Percentiles rank a stretch among this genome's conserved stretches.
These are phyloP conservation scores for Choloepus didactylus DNA, from an alignment of 2,797 vertebrate genomes.

Conservation along the genomic window DNA sequence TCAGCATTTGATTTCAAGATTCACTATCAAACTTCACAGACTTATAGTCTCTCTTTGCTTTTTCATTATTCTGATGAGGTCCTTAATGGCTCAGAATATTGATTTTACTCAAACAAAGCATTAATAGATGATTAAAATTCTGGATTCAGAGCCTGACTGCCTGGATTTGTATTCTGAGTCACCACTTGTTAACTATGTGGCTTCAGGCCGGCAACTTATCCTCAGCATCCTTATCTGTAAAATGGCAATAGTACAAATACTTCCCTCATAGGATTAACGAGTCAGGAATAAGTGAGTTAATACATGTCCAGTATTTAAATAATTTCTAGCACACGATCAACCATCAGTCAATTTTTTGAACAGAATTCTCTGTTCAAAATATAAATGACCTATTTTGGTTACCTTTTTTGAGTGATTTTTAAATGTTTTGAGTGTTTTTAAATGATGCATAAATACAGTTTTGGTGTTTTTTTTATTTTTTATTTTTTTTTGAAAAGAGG, in stretches of 20 bases:
- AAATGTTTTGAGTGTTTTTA: slow-evolving; percentile 48
- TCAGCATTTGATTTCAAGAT: slow-evolving; percentile 49
- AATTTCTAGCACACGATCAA: background rate
- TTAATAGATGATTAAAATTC: background rate
- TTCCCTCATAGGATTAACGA: background rate
- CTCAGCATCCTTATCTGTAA: background rate
- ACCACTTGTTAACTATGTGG: background rate
- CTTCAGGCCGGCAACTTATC: background rate
- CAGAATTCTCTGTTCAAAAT: slow-evolving; percentile 58
- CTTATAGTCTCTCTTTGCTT: background rate
- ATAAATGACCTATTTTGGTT: slow-evolving; percentile 42
- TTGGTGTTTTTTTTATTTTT: no score
- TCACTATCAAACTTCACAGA: background rate
- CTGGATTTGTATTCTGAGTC: background rate
- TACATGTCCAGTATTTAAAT: background rate
- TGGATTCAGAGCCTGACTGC: background rate
- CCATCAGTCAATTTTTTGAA: background rate
- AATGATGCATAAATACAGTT: slow-evolving; percentile 28
- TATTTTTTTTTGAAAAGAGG: slow-evolving; percentile 34
- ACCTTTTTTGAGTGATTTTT: slow-evolving; percentile 64
- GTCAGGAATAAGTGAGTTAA: slow-evolving; percentile 48
- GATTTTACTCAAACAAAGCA: slow-evolving; percentile 8
- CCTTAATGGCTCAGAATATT: background rate
- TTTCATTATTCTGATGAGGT: background rate
- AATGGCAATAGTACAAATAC: background rate